Conservation (phyloP, 2,113 vertebrate genomes). For the Pachyramphus minor region DNA sequence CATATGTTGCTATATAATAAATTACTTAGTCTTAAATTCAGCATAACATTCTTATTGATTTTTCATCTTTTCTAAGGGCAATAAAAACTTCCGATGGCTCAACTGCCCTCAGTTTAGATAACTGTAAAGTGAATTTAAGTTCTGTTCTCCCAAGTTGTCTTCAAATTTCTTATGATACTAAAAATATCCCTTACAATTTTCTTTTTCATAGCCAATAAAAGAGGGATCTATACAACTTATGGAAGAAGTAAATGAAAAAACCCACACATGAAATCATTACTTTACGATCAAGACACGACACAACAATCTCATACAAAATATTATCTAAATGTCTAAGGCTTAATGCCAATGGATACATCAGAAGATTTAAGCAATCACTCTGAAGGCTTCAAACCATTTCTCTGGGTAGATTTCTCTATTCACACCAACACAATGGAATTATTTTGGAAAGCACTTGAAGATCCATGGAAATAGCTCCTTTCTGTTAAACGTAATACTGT, state of each 20-base stretch:
- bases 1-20: background rate
- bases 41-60: background rate
- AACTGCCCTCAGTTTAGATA: background rate
- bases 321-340: background rate
- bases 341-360: background rate
- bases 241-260: background rate
- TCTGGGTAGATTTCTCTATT: background rate
- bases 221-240: background rate
- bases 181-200: background rate
- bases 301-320: background rate
- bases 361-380: background rate
- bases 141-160: background rate
- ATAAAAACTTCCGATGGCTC: background rate
- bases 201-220: background rate
- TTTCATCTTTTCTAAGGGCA: background rate
- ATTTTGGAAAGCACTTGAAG: background rate
- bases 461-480: background rate
- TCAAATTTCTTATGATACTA: background rate
- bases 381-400: background rate
- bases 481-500: background rate
- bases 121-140: background rate
- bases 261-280: background rate
- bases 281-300: background rate
- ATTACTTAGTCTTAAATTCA: background rate
- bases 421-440: fast-evolving